A percentile compares a stretch with the other conserved stretches of the same genome.
phyloP scores from a whole-genome alignment of 2,888 invertebrate species.

The Lasioglossum oenotherae region DNA sequence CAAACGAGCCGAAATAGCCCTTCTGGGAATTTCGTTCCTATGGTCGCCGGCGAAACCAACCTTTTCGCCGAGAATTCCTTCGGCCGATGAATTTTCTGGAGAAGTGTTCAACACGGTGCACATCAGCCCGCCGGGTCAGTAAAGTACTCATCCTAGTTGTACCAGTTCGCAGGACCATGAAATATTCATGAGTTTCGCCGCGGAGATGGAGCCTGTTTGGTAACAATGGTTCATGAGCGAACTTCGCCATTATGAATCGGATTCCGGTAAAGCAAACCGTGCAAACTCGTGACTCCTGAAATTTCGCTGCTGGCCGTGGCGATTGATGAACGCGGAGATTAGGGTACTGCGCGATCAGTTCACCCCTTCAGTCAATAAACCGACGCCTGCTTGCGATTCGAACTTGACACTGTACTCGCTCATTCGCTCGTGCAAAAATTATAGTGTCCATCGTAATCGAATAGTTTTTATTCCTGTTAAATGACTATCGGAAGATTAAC shows the following conservation, averaged over 20 bases:
- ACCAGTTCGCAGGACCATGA: slow-evolving; percentile 30
- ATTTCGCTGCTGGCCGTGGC: background rate
- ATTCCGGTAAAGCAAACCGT: background rate
- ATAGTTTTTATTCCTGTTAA: background rate
- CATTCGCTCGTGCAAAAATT: background rate
- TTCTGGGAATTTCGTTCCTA: slow-evolving; percentile 67
- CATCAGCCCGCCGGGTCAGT: slow-evolving; percentile 29
- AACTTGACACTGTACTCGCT: background rate
- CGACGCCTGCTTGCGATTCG: background rate
- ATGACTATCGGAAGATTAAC: background rate
- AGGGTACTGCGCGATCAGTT: background rate
- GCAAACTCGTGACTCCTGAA: background rate
- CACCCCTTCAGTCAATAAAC: background rate
- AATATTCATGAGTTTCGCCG: slow-evolving; percentile 50
- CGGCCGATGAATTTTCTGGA: slow-evolving; percentile 10
- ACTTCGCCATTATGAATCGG: background rate
- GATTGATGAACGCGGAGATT: background rate
- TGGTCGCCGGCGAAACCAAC: slow-evolving; percentile 42
- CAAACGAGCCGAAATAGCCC: slow-evolving; percentile 73
- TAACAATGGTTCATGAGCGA: background rate
- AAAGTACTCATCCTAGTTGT: slow-evolving; percentile 36
- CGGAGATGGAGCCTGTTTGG: background rate
- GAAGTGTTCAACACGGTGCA: slow-evolving; percentile 15
- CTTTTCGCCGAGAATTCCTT: slow-evolving; percentile 47
- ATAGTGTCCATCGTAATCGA: background rate